phyloP scores from a whole-genome alignment of 2,888 invertebrate species.

The Melinaea marsaeus region DNA sequence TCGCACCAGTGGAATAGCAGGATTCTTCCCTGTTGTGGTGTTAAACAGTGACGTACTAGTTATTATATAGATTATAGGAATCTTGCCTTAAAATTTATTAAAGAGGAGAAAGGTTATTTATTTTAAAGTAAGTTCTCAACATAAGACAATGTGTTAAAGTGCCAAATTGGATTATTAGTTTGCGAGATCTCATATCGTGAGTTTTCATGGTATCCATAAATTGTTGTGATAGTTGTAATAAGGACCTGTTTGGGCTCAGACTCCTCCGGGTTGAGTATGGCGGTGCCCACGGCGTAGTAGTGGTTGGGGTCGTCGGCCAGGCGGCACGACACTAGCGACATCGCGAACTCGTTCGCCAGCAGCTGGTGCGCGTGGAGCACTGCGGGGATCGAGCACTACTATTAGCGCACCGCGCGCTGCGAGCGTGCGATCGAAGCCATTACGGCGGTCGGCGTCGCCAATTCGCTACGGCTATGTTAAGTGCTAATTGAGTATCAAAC shows the following conservation, averaged over 20 bases:
- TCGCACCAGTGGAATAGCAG: conserved; percentile 94
- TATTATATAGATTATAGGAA: too few species aligned
- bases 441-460: conserved; percentile 74
- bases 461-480: background rate
- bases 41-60: too few species aligned
- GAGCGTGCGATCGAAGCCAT: too few species aligned
- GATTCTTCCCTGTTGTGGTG: conserved; percentile 82
- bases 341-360: conserved; percentile 92
- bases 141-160: too few species aligned
- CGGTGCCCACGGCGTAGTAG: conserved; percentile 97
- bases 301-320: conserved; percentile 93
- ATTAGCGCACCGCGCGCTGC: conserved; percentile 80
- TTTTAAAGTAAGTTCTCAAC: too few species aligned
- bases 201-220: background rate
- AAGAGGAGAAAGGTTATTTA: too few species aligned
- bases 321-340: conserved; percentile 93
- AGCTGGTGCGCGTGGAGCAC: conserved; percentile 97
- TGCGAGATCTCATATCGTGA: too few species aligned
- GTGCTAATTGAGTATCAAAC: too few species aligned
- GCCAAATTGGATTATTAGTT: too few species aligned
- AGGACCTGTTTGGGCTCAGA: conserved; percentile 91
- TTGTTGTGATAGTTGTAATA: background rate
- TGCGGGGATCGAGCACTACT: conserved; percentile 68
- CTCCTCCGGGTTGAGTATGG: conserved; percentile 95
- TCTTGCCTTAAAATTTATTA: background rate